Percentiles rank a stretch among this genome's conserved stretches.
Evolutionary conservation across 2,797 vertebrate genomes (phyloP).

Genomic region (Macropus fuliginosus): DNA sequence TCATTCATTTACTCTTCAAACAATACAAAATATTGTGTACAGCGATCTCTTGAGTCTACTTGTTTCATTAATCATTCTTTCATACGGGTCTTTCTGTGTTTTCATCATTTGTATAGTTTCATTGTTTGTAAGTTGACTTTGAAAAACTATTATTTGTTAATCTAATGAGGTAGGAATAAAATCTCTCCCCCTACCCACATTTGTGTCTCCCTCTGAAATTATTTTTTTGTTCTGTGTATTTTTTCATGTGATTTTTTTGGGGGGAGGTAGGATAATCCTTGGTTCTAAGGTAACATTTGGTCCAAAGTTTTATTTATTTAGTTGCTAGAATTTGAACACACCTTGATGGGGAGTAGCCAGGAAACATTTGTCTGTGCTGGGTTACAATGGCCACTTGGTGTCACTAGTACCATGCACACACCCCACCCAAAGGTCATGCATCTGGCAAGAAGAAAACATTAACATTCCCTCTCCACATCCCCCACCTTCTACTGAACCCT

Average conservation of each 20-base stretch:
- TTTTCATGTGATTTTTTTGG: background rate
- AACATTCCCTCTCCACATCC: background rate
- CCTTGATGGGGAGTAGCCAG: background rate
- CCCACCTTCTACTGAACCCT: background rate
- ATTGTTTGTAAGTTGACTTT: background rate
- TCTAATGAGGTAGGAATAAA: background rate
- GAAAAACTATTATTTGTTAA: background rate
- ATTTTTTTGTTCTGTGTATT: background rate
- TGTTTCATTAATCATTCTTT: background rate
- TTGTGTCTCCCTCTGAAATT: background rate
- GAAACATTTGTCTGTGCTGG: background rate
- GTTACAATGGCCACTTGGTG: conserved; percentile 42
- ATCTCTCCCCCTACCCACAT: background rate
- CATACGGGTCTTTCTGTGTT: background rate
- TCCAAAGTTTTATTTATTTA: background rate
- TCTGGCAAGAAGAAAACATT: conserved; percentile 57
- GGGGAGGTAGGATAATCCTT: background rate
- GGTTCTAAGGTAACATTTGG: background rate
- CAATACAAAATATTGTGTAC: background rate
- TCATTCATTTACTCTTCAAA: background rate
- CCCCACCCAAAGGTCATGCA: background rate
- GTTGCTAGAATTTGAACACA: background rate
- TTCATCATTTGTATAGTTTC: background rate
- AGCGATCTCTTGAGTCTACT: background rate
- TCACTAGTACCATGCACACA: conserved; percentile 16